Evolutionary conservation across 2,888 invertebrate genomes (phyloP).

Genomic region (Pandemis corylana): DNA sequence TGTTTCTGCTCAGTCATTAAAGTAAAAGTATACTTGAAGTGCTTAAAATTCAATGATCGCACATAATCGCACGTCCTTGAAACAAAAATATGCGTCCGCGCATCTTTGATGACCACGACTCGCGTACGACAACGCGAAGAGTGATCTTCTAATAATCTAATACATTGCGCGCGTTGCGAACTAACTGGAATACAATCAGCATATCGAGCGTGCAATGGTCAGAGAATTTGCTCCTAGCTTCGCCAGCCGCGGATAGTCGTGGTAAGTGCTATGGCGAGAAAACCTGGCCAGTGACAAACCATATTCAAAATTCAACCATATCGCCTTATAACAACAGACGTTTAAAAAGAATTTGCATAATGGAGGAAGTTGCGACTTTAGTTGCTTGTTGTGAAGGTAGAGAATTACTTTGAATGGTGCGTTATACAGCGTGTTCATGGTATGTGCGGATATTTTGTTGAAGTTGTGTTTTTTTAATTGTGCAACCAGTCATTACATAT

Average conservation of each 20-base stretch:
- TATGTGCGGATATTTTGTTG: background rate
- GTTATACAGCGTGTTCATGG: background rate
- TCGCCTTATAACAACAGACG: slow-evolving; percentile 4
- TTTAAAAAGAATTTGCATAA: background rate
- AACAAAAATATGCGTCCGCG: slow-evolving; percentile 15
- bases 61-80: slow-evolving; percentile 39
- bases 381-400: background rate
- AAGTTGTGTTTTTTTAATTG: background rate
- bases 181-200: background rate
- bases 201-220: background rate
- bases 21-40: slow-evolving; percentile 40
- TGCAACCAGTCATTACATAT: background rate
- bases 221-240: background rate
- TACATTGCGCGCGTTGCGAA: background rate
- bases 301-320: slow-evolving; percentile 6
- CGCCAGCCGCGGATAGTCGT: background rate
- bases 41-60: slow-evolving; percentile 37
- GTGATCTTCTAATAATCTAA: background rate
- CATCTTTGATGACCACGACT: slow-evolving; percentile 10
- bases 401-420: background rate
- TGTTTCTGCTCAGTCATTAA: slow-evolving; percentile 24
- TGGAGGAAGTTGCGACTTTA: background rate
- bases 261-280: background rate
- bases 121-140: background rate
- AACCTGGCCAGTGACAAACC: background rate